Evolutionary conservation across 2,888 invertebrate species (phyloP), one percentile per base, ranked within the genome.

Genomic region (Myathropa florea): DNA sequence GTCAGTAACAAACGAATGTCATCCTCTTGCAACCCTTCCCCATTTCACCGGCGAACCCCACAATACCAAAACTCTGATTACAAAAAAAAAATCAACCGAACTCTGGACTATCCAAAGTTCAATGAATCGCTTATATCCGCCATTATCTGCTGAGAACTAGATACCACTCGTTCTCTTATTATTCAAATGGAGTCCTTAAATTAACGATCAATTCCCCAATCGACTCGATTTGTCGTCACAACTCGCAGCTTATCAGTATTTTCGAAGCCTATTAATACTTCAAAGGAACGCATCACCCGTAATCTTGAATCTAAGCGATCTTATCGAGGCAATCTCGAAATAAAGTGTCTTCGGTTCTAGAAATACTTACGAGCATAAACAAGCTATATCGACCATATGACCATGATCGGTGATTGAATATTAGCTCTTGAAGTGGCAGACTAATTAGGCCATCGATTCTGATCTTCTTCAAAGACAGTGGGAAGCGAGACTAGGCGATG

Each of bases 221-320:
- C n/a, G 18, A 36, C 2, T 0, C 24, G 30, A 18, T 36, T 70
- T 28, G 57, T 57, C 70, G 59, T 70, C 70, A 70, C 24, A 12
- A 14, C 23, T 0, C 21, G 9, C 6, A 26, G 7, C 26, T 70
- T 70, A 70, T 70, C 70, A 26, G 26, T 39, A 14, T 39, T 59
- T 70, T 53, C 33, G 59, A 21, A 36, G 10, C 59, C 10, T 70
- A 60, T 18, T 59, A 70, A 70, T 70, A 70, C 36, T 70, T 70
- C 30, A 70, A 46, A 70, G 59, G 26, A 59, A 60, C 59, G 59
- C 59, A 70, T 70, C 59, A 30, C 18, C 23, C 21, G 55, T 30
- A 53, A 12, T 28, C 28, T 55, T 21, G 0, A 21, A 68, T 68
- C 57, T 14, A 33, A 57, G 21, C 55, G 57, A 68, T 21, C 21